Conservation (phyloP, 1,140 invertebrate genomes). For the Drosophila sproati region DNA sequence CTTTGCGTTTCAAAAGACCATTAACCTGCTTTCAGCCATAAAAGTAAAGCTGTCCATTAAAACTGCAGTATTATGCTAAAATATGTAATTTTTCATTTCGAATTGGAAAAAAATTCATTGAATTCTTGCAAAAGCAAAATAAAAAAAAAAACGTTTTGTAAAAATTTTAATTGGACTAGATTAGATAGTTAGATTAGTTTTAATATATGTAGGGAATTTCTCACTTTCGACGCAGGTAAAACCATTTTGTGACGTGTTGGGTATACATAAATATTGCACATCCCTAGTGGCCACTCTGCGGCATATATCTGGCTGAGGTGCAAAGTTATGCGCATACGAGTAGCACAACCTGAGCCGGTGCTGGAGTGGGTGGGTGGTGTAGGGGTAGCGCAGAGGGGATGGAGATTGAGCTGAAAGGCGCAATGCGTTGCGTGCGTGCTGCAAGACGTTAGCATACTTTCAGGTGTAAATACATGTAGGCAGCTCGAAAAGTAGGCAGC, state of each 20-base stretch:
- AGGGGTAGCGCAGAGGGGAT: not conserved
- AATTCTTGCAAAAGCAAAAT: no score
- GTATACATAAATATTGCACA: slow-evolving; percentile 22
- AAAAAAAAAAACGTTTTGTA: no score
- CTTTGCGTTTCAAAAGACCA: no score
- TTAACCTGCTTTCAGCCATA: no score
- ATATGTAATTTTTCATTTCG: no score
- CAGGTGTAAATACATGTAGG: slow-evolving; percentile 73
- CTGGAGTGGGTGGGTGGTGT: not conserved
- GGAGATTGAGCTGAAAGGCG: slow-evolving; percentile 13
- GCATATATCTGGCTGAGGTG: slow-evolving; percentile 61
- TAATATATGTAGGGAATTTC: not conserved
- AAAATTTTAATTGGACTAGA: no score
- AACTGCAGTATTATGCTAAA: no score
- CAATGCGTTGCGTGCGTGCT: slow-evolving; percentile 69
- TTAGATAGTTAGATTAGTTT: no score
- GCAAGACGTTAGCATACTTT: slow-evolving; percentile 83
- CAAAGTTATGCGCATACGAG: slow-evolving; percentile 77
- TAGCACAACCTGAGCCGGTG: slow-evolving; percentile 17
- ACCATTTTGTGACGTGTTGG: not conserved
- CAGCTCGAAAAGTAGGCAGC: slow-evolving; percentile 52
- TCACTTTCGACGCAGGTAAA: not conserved
- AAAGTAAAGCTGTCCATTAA: no score
- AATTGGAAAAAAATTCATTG: no score
- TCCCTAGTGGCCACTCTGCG: slow-evolving; percentile 22